phyloP scores from a whole-genome alignment of 2,888 invertebrate genomes.

The Patella ulyssiponensis region DNA sequence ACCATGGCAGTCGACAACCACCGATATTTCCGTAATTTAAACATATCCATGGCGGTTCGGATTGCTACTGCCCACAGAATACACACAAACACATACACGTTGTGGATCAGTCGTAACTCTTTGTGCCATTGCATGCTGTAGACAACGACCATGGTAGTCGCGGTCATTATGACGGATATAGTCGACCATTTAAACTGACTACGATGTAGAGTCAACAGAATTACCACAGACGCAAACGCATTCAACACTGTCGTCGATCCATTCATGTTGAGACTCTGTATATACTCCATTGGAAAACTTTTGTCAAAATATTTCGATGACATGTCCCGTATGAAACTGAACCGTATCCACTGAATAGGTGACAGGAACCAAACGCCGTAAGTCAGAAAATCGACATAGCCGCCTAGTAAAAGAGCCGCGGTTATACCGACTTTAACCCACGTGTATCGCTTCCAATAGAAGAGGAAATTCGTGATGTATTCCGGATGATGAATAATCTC shows the following conservation, averaged over 20 bases:
- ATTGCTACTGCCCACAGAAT: slow-evolving; percentile 40
- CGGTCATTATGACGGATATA: neutral
- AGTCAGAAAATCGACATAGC: neutral
- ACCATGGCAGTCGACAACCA: neutral
- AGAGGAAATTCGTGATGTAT: neutral
- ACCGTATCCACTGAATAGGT: neutral
- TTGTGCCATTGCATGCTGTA: neutral
- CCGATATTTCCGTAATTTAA: neutral
- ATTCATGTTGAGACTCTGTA: neutral
- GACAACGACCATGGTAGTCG: neutral
- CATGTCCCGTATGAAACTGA: slow-evolving; percentile 1
- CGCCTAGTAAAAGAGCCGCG: neutral
- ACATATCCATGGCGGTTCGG: neutral
- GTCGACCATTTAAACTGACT: neutral
- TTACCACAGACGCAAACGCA: neutral
- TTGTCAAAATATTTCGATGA: neutral
- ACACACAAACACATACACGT: slow-evolving; percentile 50
- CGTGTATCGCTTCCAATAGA: neutral
- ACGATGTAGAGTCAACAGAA: neutral
- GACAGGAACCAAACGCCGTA: neutral
- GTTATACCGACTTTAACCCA: neutral
- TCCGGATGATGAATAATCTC: neutral
- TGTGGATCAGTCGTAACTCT: slow-evolving; percentile 50
- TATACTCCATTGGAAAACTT: neutral
- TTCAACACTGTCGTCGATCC: neutral